Base-by-base conservation (phyloP, 1,140 invertebrate genomes). In the Drosophila novamexicana region DNA sequence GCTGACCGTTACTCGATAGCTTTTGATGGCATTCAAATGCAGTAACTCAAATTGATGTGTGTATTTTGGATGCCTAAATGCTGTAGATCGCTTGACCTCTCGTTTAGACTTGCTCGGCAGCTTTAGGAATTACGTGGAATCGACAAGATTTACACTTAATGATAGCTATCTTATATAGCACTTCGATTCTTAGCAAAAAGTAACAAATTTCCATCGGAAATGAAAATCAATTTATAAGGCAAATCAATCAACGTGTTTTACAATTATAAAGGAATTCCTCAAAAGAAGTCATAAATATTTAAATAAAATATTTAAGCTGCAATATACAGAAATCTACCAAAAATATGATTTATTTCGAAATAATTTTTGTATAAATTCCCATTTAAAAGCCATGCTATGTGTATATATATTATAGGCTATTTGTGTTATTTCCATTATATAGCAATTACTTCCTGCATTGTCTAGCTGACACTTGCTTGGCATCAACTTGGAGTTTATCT, bases 41-140 rank as follows among this genome's bases (percentile, higher is more conserved):
- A 53, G 36, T 72, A 67, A 67, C 63, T 72, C 69, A 72, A 72
- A 52, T 72, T 72, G 45, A 72, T 67, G 63, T 66, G 69, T 50
- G 44, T 49, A 7, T 49, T 58, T 12, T 8, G 29, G 45, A 65
- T 65, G 9, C 36, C 34, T 64, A 4, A 14, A 12, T 34, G 7
- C 22, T 59, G 56, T 70, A 64, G 4, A 0, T 8, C 42, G 14
- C 3, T 14, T 18, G n/a, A 1, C 8, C 14, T n/a, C 9, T 34
- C 49, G 14, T 52, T 34, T n/a, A 12, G 29, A 50, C 12, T 1
- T 50, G 47, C 5, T 50, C 47, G 8, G 12, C n/a, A 39, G 10
- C n/a, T 16, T 39, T 22, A 18, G 16, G 7, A 9, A 57, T 56
- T 58, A 10, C 56, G 8, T 14, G 39, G 22, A 44, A 10, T 44